Percentiles rank a stretch among this genome's conserved stretches.
Evolutionary conservation across 1,140 invertebrate species (phyloP).

Genomic region (Drosophila ficusphila): DNA sequence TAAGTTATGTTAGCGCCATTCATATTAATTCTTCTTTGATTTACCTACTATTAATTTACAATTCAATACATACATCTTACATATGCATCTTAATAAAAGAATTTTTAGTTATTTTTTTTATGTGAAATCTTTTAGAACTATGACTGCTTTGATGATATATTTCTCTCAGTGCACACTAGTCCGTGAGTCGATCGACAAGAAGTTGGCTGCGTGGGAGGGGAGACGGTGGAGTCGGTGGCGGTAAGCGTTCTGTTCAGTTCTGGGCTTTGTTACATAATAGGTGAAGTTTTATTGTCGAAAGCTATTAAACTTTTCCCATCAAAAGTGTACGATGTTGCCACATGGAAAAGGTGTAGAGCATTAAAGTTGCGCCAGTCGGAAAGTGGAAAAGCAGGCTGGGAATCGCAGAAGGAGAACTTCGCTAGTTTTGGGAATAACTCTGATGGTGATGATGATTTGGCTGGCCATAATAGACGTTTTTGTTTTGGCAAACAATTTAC

Average conservation of each 20-base stretch:
- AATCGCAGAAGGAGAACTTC: slow-evolving; percentile 9
- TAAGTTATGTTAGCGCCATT: too few species aligned
- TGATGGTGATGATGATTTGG: slow-evolving; percentile 17
- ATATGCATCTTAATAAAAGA: too few species aligned
- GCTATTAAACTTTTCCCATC: slow-evolving; percentile 83
- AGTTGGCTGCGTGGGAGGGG: slow-evolving; percentile 1
- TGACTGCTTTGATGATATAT: too few species aligned
- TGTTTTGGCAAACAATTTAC: slow-evolving; percentile 4
- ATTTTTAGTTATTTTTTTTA: too few species aligned
- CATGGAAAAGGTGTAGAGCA: slow-evolving; percentile 72
- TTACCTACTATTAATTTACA: too few species aligned
- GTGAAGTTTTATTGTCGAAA: slow-evolving; percentile 83
- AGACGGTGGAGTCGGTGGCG: slow-evolving; percentile 22
- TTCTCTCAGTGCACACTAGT: not conserved
- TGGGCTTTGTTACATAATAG: slow-evolving; percentile 80
- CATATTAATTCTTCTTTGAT: too few species aligned
- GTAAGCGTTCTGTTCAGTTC: slow-evolving; percentile 64
- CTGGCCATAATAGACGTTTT: slow-evolving; percentile 10
- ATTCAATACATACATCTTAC: too few species aligned
- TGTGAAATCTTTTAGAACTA: too few species aligned
- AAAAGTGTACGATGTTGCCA: slow-evolving; percentile 71
- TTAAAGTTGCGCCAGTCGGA: slow-evolving; percentile 56
- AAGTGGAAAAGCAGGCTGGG: slow-evolving; percentile 4
- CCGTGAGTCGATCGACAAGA: slow-evolving; percentile 56
- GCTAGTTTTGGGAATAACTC: slow-evolving; percentile 1